phyloP scores from a whole-genome alignment of 1,140 invertebrate species.

The Drosophila athabasca region DNA sequence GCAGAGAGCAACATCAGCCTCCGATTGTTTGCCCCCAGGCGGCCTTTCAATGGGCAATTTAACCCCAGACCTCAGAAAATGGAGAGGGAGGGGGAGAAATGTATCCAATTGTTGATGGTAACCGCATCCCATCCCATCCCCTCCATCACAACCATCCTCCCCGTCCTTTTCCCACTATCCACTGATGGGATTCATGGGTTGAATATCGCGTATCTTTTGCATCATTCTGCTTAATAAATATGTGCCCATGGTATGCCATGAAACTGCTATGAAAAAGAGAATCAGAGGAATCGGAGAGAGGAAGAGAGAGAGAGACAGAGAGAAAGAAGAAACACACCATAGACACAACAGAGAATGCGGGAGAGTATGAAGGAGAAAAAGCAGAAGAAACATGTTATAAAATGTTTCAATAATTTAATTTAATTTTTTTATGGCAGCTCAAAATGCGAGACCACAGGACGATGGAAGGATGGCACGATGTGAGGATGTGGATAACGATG shows the following conservation, averaged over 20 bases:
- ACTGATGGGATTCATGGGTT: conserved; percentile 55
- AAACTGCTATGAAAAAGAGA: no score
- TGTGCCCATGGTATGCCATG: conserved; percentile 13
- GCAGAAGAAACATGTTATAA: conserved; percentile 60
- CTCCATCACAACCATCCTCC: background rate
- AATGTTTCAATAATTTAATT: conserved; percentile 77
- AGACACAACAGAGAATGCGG: no score
- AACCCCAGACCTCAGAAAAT: conserved; percentile 41
- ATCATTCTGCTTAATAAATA: conserved; percentile 66
- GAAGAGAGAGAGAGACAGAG: background rate
- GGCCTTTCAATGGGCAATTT: conserved; percentile 76
- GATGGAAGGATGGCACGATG: no score
- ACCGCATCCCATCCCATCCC: background rate
- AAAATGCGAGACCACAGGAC: conserved; percentile 20
- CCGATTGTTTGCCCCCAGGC: conserved; percentile 69
- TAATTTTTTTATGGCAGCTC: conserved; percentile 47
- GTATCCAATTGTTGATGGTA: conserved; percentile 63
- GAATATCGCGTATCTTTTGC: conserved; percentile 39
- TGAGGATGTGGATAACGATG: conserved; percentile 9
- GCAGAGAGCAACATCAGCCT: conserved; percentile 24
- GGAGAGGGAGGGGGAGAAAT: conserved; percentile 3
- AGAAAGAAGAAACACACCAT: background rate
- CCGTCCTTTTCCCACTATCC: conserved; percentile 48
- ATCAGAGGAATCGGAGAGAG: conserved; percentile 17
- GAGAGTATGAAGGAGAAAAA: background rate